phyloP scores from a whole-genome alignment of 2,113 vertebrate species.

The Pachyramphus minor region DNA sequence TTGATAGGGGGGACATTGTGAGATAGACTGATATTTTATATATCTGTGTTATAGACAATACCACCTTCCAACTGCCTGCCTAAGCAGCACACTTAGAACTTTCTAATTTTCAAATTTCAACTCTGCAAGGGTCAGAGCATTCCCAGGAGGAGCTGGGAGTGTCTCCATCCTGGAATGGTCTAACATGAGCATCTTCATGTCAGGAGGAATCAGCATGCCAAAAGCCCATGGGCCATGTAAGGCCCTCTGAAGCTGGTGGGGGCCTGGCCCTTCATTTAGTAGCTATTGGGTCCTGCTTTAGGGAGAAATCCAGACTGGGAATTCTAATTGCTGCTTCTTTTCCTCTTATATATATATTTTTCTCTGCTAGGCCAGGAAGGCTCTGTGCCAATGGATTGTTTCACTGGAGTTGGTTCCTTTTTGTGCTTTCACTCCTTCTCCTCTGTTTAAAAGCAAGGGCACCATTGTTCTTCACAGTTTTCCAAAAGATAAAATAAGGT shows the following conservation, averaged over 20 bases:
- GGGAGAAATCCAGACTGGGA: background rate
- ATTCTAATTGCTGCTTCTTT: background rate
- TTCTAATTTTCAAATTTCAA: background rate
- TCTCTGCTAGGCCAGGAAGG: background rate
- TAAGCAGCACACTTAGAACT: background rate
- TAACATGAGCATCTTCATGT: background rate
- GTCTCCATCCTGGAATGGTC: background rate
- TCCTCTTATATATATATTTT: background rate
- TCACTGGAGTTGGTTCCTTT: background rate
- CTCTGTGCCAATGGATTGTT: background rate
- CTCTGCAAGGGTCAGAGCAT: background rate
- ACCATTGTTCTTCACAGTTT: background rate
- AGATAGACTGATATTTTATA: fast-evolving
- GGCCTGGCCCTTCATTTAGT: background rate
- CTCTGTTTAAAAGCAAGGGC: background rate
- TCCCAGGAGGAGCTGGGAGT: background rate
- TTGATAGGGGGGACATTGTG: background rate
- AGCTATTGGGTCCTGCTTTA: background rate
- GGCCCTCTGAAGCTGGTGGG: background rate
- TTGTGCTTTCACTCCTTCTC: background rate
- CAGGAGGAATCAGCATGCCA: background rate
- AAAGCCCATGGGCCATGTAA: background rate
- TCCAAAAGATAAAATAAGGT: background rate
- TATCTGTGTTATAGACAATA: background rate
- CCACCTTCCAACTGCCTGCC: background rate